A percentile compares a stretch with the other conserved stretches of the same genome.
These are phyloP conservation scores for Hydrocynus forskahlii DNA, from an alignment of 2,797 vertebrate genomes.

Conservation along the genomic window DNA sequence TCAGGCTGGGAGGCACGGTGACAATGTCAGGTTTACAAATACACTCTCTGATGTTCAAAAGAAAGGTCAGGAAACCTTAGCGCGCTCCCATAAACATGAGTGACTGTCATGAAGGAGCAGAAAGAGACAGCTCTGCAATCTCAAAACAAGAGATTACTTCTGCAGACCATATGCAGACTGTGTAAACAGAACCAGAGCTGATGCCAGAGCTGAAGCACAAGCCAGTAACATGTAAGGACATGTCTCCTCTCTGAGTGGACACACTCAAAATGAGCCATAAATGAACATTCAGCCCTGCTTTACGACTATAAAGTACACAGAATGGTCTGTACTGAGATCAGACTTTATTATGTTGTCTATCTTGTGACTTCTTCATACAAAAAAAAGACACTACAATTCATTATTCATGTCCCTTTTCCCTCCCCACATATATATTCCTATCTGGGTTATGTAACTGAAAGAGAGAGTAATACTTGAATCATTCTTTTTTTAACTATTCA, in stretches of 20 bases:
- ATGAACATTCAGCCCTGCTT: neutral
- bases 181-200: neutral
- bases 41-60: neutral
- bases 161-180: neutral
- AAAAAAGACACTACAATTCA: neutral
- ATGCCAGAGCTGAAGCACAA: neutral
- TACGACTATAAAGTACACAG: neutral
- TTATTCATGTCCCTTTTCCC: neutral
- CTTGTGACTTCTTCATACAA: neutral
- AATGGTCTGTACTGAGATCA: neutral
- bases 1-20: slow-evolving; percentile 5
- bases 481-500: no score
- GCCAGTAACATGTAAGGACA: neutral
- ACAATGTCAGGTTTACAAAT: neutral
- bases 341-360: neutral
- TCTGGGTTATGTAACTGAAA: neutral
- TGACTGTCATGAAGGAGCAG: neutral
- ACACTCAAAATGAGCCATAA: neutral
- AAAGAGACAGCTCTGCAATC: neutral
- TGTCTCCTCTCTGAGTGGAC: neutral
- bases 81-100: neutral
- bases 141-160: neutral
- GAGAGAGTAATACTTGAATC: no score
- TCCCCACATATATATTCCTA: neutral
- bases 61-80: neutral